Evolutionary conservation across 2,113 vertebrate genomes (phyloP).

Genomic region (Guaruba guarouba): DNA sequence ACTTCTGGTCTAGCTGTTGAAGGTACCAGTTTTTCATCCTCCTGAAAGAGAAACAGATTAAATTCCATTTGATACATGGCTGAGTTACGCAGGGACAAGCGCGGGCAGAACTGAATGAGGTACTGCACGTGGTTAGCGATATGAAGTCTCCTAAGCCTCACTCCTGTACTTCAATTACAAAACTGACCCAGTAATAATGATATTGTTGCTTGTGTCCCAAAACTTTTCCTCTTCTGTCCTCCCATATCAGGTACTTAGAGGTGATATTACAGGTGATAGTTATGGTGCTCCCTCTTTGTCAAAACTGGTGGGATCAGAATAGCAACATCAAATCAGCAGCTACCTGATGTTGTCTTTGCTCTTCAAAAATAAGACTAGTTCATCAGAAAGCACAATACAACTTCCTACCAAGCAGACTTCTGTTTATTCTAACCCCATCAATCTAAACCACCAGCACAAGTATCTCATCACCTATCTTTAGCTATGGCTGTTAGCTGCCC

Average conservation of each 20-base stretch:
- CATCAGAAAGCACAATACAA: background rate
- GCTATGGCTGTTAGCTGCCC: background rate
- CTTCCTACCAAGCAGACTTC: background rate
- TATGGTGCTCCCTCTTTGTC: background rate
- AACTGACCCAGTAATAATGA: background rate
- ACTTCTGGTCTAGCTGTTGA: background rate
- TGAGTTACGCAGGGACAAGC: background rate
- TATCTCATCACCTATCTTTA: background rate
- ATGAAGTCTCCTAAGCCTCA: background rate
- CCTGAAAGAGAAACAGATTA: background rate
- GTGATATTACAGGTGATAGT: background rate
- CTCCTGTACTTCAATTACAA: background rate
- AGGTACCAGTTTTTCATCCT: background rate
- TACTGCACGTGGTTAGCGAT: background rate
- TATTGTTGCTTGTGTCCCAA: background rate
- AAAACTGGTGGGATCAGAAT: background rate
- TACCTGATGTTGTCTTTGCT: background rate
- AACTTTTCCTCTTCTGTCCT: background rate
- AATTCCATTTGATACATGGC: background rate
- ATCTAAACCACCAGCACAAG: background rate
- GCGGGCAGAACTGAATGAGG: background rate
- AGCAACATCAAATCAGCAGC: background rate
- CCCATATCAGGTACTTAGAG: background rate
- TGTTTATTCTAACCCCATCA: background rate
- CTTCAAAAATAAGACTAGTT: background rate